Evolutionary conservation across 2,888 invertebrate genomes (phyloP), one percentile per base, ranked within the genome.

Genomic region (Drosophila ustulata): DNA sequence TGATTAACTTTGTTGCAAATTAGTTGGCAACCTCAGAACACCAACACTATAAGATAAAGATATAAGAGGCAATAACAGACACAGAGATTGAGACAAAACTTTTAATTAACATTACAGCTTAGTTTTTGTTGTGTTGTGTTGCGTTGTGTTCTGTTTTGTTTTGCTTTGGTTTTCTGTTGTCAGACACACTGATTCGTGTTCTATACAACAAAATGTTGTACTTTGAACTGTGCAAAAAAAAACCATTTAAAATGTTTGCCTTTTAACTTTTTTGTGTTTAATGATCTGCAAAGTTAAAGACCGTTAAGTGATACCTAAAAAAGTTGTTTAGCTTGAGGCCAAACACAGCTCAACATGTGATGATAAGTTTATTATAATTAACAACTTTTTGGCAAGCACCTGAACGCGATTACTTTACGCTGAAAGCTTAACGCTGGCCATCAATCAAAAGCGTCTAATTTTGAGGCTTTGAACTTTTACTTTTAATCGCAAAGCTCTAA

Each of bases 81-180:
- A 50, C 1, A 25, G 47, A 37, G 52, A 46, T 34, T 43, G 57
- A 71, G 68, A 50, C 62, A 69, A 82, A 79, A 79, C 72, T 86
- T 76, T 82, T 83, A 83, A 83, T 83, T 86, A 83, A 81, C 80
- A 74, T 86, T 86, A 74, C 64, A 76, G 80, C 73, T 82, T 46
- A 71, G 53, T 51, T 56, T 59, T n/a, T 7, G n/a, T 30, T 37
- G 18, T 18, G 18, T 26, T 18, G 13, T 8, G 9, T 6, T 37
- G 11, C 18, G 18, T 18, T 18, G 18, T 18, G 18, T 18, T 18
- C 18, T 41, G 45, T 51, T 43, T 41, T 7, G n/a, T 30, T 37
- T 26, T 18, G 13, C n/a, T n/a, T 6, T 37, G 11, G 30, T 13
- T 46, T 34, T 18, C 8, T 25, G 30, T 50, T 43, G 57, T 11